phyloP scores from a whole-genome alignment of 2,888 invertebrate genomes.

The Epirrita christyi region DNA sequence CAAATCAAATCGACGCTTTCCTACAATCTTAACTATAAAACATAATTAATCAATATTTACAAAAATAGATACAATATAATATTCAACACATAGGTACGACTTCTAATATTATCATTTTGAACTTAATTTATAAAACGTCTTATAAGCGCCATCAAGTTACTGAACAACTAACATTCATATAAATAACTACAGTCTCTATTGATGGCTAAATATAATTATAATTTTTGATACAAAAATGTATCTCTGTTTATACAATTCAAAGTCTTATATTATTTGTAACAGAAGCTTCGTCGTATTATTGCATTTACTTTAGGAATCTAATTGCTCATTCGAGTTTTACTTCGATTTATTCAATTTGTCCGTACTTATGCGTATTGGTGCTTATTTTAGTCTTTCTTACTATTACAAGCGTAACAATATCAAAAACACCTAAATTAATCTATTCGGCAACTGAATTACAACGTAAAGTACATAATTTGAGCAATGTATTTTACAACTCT shows the following conservation, averaged over 20 bases:
- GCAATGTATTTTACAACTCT: conserved; percentile 58
- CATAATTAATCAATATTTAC: conserved; percentile 58
- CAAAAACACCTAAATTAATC: conserved; percentile 51
- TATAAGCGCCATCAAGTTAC: conserved; percentile 65
- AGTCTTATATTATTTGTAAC: conserved; percentile 45
- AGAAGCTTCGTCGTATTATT: conserved; percentile 53
- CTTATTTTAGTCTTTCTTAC: conserved; percentile 46
- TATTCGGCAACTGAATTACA: conserved; percentile 55
- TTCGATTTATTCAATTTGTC: conserved; percentile 20
- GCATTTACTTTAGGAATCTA: conserved; percentile 54
- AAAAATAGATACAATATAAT: conserved; percentile 48
- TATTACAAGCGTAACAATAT: conserved; percentile 51
- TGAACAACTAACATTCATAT: conserved; percentile 79
- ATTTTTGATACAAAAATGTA: conserved; percentile 52
- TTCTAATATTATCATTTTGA: conserved; percentile 45
- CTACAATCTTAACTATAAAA: conserved; percentile 46
- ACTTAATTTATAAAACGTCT: conserved; percentile 56
- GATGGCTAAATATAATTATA: conserved; percentile 61
- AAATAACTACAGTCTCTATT: conserved; percentile 76
- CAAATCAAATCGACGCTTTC: conserved; percentile 39
- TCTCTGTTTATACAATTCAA: conserved; percentile 37
- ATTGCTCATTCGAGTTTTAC: conserved; percentile 37
- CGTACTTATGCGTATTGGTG: conserved; percentile 48
- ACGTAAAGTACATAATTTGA: conserved; percentile 56
- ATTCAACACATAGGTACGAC: conserved; percentile 41